Evolutionary conservation across 2,113 vertebrate genomes (phyloP).

Genomic region (Plecotus auritus): DNA sequence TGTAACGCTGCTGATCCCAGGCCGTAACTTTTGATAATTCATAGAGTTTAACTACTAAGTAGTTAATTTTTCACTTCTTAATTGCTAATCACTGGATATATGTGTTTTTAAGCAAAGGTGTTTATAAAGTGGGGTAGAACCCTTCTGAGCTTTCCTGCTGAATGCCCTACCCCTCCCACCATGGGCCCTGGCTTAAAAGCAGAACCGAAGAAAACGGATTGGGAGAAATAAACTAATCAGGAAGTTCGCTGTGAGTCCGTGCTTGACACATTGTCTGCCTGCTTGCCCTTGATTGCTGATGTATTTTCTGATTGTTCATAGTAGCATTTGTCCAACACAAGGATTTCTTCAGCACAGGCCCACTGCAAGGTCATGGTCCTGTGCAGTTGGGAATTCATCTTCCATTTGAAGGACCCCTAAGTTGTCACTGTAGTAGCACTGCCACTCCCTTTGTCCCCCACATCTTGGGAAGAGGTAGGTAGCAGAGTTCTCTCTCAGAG

Average conservation of each 20-base stretch:
- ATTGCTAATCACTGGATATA: constrained; percentile 61
- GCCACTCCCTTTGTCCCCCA: not conserved
- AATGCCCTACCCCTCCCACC: not conserved
- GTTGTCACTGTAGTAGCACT: not conserved
- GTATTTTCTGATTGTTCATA: not conserved
- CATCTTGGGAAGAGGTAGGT: not conserved
- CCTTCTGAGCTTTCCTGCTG: not conserved
- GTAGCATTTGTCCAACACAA: not conserved
- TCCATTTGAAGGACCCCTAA: not conserved
- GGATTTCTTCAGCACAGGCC: not conserved
- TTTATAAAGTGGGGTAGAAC: constrained; percentile 1
- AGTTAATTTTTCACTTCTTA: constrained; percentile 71
- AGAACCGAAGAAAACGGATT: not conserved
- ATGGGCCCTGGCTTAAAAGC: not conserved
- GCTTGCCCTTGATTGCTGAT: not conserved
- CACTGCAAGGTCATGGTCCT: not conserved
- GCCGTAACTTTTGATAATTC: constrained; percentile 53
- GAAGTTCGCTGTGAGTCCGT: not conserved
- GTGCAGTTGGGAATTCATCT: not conserved
- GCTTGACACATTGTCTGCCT: not conserved
- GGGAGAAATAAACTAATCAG: not conserved
- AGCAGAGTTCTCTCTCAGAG: not conserved
- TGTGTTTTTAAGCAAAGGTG: constrained; percentile 48
- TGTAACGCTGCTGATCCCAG: constrained; percentile 68
- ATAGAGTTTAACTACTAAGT: constrained; percentile 70